A percentile compares a stretch with the other conserved stretches of the same genome.
These are phyloP conservation scores for Caenorhabditis drosophilae DNA, from an alignment of 2,888 invertebrate genomes.

Conservation along the genomic window DNA sequence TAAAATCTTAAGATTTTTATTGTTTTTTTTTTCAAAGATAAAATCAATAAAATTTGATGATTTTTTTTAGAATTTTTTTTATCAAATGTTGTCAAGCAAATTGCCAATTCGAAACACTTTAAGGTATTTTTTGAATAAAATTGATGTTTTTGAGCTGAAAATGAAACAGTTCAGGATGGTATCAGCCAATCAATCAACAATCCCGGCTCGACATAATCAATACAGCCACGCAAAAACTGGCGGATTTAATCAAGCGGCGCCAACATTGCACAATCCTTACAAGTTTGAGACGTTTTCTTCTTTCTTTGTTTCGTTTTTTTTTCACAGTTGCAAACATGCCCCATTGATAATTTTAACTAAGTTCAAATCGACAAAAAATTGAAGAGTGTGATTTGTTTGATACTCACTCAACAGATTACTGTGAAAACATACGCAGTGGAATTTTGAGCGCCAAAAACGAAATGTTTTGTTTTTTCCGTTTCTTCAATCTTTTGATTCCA, in stretches of 20 bases:
- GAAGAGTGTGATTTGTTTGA: no score
- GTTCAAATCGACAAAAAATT: no score
- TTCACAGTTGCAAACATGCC: no score
- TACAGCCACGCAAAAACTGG: constrained; percentile 63
- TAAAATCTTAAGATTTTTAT: no score
- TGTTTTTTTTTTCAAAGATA: no score
- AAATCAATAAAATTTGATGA: neutral
- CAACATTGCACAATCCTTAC: constrained; percentile 57
- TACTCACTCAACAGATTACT: neutral
- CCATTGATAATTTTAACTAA: no score
- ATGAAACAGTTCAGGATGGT: constrained; percentile 22
- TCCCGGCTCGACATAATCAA: constrained; percentile 28
- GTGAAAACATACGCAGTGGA: neutral
- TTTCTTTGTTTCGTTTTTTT: no score
- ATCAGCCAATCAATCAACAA: constrained; percentile 17
- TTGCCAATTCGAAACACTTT: neutral
- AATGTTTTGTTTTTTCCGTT: no score
- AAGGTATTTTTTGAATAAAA: neutral
- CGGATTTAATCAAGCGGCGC: constrained; percentile 52
- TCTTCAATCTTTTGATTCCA: no score
- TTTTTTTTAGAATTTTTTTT: constrained; percentile 1
- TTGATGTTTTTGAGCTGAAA: no score
- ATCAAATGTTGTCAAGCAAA: neutral
- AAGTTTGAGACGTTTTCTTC: no score
- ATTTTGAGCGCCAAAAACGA: neutral